These are phyloP conservation scores for Addax nasomaculatus DNA, from an alignment of 2,113 vertebrate species.

Conservation along the genomic window DNA sequence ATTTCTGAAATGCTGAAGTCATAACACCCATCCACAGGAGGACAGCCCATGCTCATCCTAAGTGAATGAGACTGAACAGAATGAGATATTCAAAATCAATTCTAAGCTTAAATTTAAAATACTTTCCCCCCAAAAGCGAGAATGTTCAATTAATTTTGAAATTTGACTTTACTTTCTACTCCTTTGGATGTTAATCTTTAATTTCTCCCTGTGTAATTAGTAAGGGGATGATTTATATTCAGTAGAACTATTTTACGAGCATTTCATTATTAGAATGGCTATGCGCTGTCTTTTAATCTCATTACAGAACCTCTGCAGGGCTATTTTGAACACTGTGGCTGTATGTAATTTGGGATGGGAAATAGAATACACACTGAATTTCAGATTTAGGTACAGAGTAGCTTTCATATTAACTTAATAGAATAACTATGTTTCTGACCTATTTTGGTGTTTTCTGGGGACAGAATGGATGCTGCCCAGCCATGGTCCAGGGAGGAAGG, in stretches of 20 bases:
- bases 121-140: neutral
- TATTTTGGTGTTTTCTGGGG: neutral
- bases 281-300: neutral
- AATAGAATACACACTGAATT: neutral
- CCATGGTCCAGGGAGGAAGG: neutral
- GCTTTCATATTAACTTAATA: neutral
- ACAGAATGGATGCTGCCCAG: neutral
- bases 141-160: neutral
- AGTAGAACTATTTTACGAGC: neutral
- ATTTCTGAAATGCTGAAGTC: neutral
- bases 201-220: neutral
- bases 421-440: neutral
- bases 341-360: neutral
- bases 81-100: neutral
- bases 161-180: neutral
- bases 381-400: neutral
- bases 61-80: neutral
- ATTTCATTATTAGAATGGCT: neutral
- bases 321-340: neutral
- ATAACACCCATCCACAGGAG: neutral
- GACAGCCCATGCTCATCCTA: neutral
- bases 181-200: neutral
- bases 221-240: neutral
- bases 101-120: neutral
- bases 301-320: neutral